A percentile compares a stretch with the other conserved stretches of the same genome.
These are phyloP conservation scores for Drosophila longiperda DNA, from an alignment of 2,888 invertebrate genomes.

Conservation along the genomic window DNA sequence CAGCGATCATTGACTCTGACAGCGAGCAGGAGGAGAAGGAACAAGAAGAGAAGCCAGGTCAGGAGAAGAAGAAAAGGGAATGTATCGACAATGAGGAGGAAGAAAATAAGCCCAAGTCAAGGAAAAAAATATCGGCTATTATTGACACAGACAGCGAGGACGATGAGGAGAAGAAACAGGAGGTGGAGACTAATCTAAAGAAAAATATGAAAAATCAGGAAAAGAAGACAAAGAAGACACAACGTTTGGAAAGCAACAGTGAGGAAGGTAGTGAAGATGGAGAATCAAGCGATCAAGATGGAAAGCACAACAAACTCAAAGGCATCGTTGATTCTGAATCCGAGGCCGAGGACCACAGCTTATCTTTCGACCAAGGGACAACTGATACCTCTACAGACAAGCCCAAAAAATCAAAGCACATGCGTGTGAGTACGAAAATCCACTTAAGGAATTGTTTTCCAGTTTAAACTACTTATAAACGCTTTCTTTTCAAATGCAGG, in stretches of 20 bases:
- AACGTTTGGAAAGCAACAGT: conserved; percentile 35
- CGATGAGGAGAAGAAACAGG: conserved; percentile 17
- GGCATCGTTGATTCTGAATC: conserved; percentile 66
- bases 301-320: conserved; percentile 44
- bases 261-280: conserved; percentile 9
- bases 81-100: neutral
- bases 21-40: conserved; percentile 22
- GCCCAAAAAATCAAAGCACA: conserved; percentile 50
- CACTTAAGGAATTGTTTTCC: neutral
- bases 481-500: conserved; percentile 83
- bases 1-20: conserved; percentile 40
- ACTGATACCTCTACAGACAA: conserved; percentile 21
- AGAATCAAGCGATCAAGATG: neutral
- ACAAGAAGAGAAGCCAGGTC: neutral
- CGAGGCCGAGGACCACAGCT: conserved; percentile 54
- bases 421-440: conserved; percentile 50
- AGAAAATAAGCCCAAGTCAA: conserved; percentile 12
- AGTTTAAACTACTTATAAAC: neutral
- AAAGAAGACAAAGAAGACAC: conserved; percentile 37
- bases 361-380: conserved; percentile 18
- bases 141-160: conserved; percentile 72
- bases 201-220: conserved; percentile 24
- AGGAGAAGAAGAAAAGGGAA: neutral
- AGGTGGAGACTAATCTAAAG: conserved; percentile 19
- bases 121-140: conserved; percentile 55